Evolutionary conservation across 2,797 vertebrate species (phyloP).

Genomic region (Bucorvus abyssinicus): DNA sequence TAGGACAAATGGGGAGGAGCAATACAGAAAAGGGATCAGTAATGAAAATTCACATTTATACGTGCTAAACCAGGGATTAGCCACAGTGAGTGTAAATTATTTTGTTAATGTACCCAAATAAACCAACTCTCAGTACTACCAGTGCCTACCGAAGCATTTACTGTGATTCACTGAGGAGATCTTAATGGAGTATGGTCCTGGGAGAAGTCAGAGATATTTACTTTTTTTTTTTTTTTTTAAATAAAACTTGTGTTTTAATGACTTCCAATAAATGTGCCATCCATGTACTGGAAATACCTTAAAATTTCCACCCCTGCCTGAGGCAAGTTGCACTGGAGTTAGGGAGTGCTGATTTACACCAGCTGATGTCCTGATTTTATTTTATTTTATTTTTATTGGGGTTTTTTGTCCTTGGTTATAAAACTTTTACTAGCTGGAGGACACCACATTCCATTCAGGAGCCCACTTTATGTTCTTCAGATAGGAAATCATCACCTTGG

Average conservation of each 20-base stretch:
- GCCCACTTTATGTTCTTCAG: constrained; percentile 2
- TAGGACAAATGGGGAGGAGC: neutral
- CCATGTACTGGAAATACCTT: constrained; percentile 7
- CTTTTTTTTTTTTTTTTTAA: neutral
- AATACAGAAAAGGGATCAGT: neutral
- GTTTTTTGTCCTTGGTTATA: constrained; percentile 23
- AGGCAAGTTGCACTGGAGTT: constrained; percentile 6
- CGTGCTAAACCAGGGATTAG: neutral
- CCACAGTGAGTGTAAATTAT: neutral
- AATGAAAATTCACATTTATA: neutral
- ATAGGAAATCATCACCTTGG: constrained; percentile 49
- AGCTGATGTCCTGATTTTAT: constrained; percentile 38
- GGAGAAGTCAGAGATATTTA: neutral
- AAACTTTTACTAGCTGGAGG: constrained; percentile 57
- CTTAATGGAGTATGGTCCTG: neutral
- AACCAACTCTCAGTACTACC: neutral
- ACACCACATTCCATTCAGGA: constrained; percentile 41
- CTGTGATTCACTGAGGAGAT: neutral
- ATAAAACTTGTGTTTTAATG: constrained; percentile 20
- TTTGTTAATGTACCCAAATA: neutral
- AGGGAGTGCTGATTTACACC: constrained; percentile 47
- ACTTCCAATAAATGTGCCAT: constrained; percentile 33
- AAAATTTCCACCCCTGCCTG: constrained; percentile 21
- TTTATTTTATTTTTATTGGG: constrained; percentile 16
- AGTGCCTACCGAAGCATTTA: neutral